Evolutionary conservation across 2,797 vertebrate species (phyloP).

Genomic region (Fistularia commersonii): DNA sequence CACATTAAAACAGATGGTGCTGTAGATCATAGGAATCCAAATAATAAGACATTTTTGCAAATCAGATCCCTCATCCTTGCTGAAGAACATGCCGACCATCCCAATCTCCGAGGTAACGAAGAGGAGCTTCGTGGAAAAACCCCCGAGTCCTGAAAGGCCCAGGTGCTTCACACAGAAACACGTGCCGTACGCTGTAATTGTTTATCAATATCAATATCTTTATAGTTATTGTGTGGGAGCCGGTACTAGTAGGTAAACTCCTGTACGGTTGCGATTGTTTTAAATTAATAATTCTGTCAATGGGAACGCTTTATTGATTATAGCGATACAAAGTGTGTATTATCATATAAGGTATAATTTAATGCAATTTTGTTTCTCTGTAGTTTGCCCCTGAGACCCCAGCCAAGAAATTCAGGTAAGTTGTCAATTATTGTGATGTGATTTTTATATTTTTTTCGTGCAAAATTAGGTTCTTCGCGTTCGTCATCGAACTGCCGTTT

Average conservation of each 20-base stretch:
- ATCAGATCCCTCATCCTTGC: conserved; percentile 69
- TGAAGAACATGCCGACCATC: conserved; percentile 74
- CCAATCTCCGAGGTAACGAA: conserved; percentile 83
- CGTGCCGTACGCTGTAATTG: background rate
- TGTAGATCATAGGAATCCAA: background rate
- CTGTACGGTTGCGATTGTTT: too few relatives aligned
- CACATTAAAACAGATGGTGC: background rate
- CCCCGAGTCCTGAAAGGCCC: conserved; percentile 80
- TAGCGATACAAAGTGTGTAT: background rate
- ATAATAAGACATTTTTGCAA: conserved; percentile 23
- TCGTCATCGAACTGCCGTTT: too few relatives aligned
- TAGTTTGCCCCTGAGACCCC: conserved; percentile 77
- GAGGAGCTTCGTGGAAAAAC: conserved; percentile 80
- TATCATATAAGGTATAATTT: too few relatives aligned
- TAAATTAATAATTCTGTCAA: too few relatives aligned
- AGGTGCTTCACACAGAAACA: conserved; percentile 71
- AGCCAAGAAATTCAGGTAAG: conserved; percentile 84
- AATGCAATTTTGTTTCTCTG: conserved; percentile 4
- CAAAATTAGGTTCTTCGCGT: background rate
- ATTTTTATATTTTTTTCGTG: background rate
- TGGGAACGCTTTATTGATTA: too few relatives aligned
- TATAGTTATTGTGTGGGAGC: background rate
- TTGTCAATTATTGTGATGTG: background rate
- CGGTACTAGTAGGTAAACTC: too few relatives aligned
- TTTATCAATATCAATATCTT: background rate